A percentile compares a stretch with the other conserved stretches of the same genome.
Evolutionary conservation across 1,140 invertebrate genomes (phyloP).

Genomic region (Schlechtendalia chinensis): DNA sequence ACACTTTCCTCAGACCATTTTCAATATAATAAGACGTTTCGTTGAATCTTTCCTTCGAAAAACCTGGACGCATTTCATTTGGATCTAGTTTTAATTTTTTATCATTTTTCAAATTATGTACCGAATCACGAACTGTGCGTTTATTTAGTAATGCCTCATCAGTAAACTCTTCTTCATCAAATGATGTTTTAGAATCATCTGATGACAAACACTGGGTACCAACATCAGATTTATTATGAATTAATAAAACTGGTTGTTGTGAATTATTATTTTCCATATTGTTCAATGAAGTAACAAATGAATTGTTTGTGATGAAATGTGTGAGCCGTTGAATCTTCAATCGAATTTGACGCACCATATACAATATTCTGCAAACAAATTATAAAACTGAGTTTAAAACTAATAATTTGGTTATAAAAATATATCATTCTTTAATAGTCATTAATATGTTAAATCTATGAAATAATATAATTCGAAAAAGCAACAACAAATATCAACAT

Average conservation of each 20-base stretch:
- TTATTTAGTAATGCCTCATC: neutral
- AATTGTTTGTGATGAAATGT: neutral
- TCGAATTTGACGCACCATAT: neutral
- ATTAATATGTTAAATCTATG: too few species aligned
- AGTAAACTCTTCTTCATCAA: neutral
- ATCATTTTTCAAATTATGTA: neutral
- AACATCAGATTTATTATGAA: neutral
- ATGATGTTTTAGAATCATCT: neutral
- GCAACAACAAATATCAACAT: too few species aligned
- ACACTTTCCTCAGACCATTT: slow-evolving; percentile 95
- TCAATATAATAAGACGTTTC: slow-evolving; percentile 95
- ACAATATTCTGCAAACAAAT: neutral
- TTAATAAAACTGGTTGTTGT: too few species aligned
- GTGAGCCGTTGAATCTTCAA: neutral
- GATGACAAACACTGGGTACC: neutral
- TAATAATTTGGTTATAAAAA: too few species aligned
- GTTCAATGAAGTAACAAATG: neutral
- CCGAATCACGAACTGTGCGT: neutral
- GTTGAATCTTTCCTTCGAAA: slow-evolving; percentile 87
- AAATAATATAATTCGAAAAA: too few species aligned
- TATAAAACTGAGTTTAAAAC: neutral
- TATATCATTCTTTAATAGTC: too few species aligned
- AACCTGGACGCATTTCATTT: slow-evolving; percentile 68
- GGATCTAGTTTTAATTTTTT: slow-evolving; percentile 4
- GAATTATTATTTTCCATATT: slow-evolving; percentile 23